phyloP scores from a whole-genome alignment of 2,888 invertebrate species.

The Perithous albicinctus region DNA sequence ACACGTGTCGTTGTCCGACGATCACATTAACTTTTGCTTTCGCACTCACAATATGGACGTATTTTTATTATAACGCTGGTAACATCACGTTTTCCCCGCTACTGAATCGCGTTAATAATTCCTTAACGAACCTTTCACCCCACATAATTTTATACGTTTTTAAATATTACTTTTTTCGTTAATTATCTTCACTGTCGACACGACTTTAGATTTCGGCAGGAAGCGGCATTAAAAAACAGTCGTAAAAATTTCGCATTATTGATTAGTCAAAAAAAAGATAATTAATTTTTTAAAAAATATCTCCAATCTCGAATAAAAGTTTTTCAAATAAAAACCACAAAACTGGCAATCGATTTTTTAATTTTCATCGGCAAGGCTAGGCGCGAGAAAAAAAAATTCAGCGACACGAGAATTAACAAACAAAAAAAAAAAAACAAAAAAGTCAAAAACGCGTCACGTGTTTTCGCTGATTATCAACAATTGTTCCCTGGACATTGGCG shows the following conservation, averaged over 20 bases:
- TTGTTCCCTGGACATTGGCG: constrained; percentile 64
- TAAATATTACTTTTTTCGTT: too few relatives aligned
- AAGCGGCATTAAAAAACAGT: constrained; percentile 7
- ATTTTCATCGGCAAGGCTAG: constrained; percentile 59
- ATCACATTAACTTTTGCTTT: constrained; percentile 60
- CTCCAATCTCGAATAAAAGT: constrained; percentile 9
- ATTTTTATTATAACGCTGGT: constrained; percentile 49
- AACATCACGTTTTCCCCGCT: constrained; percentile 38
- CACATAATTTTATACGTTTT: too few relatives aligned
- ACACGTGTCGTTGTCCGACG: constrained; percentile 61
- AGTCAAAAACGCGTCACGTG: too few relatives aligned
- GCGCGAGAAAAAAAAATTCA: constrained; percentile 56
- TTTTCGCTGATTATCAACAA: constrained; percentile 34
- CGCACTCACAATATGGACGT: constrained; percentile 56
- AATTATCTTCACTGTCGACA: not conserved
- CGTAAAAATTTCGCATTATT: not conserved
- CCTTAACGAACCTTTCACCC: not conserved
- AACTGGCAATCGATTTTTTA: constrained; percentile 35
- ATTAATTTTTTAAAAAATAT: constrained; percentile 3
- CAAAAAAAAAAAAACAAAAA: too few relatives aligned
- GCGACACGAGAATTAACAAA: not conserved
- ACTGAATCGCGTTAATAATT: not conserved
- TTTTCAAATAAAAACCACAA: constrained; percentile 6
- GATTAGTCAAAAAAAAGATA: constrained; percentile 9
- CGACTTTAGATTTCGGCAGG: not conserved